A percentile compares a stretch with the other conserved stretches of the same genome.
Conservation (phyloP, 2,797 vertebrate genomes). For the Naso thynnoides region DNA sequence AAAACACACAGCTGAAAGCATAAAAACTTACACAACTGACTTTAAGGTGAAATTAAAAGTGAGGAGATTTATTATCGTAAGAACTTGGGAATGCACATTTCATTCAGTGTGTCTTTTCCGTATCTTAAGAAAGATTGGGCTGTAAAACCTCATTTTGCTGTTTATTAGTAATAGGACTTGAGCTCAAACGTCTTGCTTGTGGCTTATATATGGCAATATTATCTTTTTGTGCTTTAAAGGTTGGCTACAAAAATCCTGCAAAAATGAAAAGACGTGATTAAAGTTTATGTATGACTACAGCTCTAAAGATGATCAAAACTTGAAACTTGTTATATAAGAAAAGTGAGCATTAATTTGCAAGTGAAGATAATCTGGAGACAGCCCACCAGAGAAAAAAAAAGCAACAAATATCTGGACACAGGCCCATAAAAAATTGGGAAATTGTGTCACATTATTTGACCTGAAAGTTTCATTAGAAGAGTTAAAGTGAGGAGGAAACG, state of each 20-base stretch:
- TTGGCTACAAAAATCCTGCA: not conserved
- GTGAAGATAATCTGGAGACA: not conserved
- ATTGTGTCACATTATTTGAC: conserved; percentile 4
- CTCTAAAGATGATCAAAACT: conserved; percentile 9
- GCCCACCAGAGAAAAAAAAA: not conserved
- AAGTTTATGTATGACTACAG: conserved; percentile 14
- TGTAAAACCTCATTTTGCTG: conserved; percentile 17
- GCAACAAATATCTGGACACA: not conserved
- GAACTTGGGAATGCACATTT: not conserved
- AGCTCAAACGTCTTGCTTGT: conserved; percentile 9
- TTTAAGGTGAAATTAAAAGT: conserved; percentile 32
- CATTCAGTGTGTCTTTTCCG: not conserved
- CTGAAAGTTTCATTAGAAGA: conserved; percentile 10
- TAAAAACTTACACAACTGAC: conserved; percentile 57
- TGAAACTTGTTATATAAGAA: not conserved
- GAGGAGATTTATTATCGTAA: not conserved
- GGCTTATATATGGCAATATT: not conserved
- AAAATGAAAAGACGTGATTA: conserved; percentile 10
- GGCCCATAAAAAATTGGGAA: not conserved
- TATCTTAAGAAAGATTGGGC: not conserved
- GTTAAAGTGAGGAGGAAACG: conserved; percentile 20
- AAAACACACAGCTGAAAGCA: conserved; percentile 65
- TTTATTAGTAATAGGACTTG: conserved; percentile 30
- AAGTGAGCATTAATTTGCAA: conserved; percentile 14
- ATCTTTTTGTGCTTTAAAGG: not conserved